Percentiles rank a stretch among this genome's conserved stretches.
These are phyloP conservation scores for Mormyrops attenuatus DNA, from an alignment of 2,797 vertebrate genomes.

Conservation along the genomic window DNA sequence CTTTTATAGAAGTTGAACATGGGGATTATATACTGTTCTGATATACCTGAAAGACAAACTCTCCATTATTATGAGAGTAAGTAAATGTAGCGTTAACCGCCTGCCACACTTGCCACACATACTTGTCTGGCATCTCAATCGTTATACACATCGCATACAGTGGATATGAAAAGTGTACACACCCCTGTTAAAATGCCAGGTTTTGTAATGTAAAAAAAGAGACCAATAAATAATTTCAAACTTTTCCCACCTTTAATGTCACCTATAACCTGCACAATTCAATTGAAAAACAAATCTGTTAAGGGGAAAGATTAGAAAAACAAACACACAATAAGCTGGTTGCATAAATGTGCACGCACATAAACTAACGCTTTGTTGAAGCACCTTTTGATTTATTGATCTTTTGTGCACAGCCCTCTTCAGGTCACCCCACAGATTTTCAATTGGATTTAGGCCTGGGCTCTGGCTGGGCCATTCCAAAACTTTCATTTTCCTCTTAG, in stretches of 20 bases:
- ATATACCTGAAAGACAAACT: conserved; percentile 69
- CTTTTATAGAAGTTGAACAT: conserved; percentile 98
- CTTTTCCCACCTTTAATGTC: neutral
- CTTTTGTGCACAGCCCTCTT: neutral
- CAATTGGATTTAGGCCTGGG: neutral
- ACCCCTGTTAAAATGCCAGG: neutral
- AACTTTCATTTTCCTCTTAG: neutral
- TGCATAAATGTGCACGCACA: neutral
- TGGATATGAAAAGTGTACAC: neutral
- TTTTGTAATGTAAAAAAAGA: neutral
- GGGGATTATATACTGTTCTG: conserved; percentile 88
- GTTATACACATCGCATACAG: neutral
- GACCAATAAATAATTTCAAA: neutral
- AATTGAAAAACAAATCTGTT: neutral
- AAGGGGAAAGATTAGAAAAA: neutral
- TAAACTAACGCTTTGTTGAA: neutral
- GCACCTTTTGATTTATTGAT: neutral
- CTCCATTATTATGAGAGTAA: neutral
- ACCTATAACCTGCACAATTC: neutral
- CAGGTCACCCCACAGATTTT: neutral
- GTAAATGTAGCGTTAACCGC: neutral
- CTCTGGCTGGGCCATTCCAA: neutral
- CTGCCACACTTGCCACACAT: neutral
- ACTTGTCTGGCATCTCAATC: neutral
- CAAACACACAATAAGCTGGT: neutral